phyloP scores from a whole-genome alignment of 2,113 vertebrate species.

The Cariama cristata region DNA sequence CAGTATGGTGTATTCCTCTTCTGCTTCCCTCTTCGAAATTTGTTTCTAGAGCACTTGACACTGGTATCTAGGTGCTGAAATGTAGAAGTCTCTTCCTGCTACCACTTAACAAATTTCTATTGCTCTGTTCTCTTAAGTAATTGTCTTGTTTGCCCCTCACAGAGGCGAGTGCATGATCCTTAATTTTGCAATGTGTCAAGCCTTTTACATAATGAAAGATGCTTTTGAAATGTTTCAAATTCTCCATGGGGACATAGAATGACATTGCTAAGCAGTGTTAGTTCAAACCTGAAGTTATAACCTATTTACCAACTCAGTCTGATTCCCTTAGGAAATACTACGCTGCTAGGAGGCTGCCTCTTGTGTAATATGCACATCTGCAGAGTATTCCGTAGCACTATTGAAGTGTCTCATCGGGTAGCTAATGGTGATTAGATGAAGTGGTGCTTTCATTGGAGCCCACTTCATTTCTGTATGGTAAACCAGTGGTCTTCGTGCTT shows the following conservation, averaged over 20 bases:
- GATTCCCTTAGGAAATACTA: not conserved
- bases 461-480: not conserved
- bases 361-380: not conserved
- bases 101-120: not conserved
- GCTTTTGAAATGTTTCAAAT: not conserved
- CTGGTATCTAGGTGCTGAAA: conserved; percentile 46
- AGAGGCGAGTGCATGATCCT: not conserved
- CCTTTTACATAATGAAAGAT: not conserved
- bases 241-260: not conserved
- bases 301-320: not conserved
- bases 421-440: not conserved
- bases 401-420: not conserved
- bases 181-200: not conserved
- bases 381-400: not conserved
- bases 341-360: not conserved
- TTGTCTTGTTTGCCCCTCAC: not conserved
- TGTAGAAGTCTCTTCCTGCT: not conserved
- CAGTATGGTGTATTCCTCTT: not conserved
- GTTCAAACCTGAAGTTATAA: not conserved
- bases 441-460: not conserved
- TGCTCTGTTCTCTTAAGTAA: not conserved
- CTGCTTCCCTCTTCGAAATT: not conserved
- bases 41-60: not conserved
- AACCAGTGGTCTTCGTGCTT: not conserved
- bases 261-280: not conserved